Evolutionary conservation across 53 echinoderm and acorn worm species (phyloP).

Genomic region (Glandiceps talaboti): DNA sequence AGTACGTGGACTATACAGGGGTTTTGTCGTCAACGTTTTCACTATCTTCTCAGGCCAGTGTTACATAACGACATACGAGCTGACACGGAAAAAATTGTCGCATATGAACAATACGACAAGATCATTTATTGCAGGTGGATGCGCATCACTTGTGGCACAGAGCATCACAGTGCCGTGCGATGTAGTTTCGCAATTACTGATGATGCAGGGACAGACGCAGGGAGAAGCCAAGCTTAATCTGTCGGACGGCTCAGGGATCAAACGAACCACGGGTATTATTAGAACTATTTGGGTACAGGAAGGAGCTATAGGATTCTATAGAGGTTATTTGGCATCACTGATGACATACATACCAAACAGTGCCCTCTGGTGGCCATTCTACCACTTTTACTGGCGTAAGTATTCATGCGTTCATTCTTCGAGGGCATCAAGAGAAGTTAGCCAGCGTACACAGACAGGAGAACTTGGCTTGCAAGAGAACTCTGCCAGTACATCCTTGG

Average conservation of each 20-base stretch:
- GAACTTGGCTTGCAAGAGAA: too few relatives aligned
- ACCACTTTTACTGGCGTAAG: conserved; percentile 94
- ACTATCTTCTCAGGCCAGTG: conserved; percentile 74
- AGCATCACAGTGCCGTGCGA: conserved; percentile 88
- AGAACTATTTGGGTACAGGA: conserved; percentile 35
- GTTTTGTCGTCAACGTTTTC: conserved; percentile 63
- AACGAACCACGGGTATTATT: conserved; percentile 41
- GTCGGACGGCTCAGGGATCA: conserved; percentile 30
- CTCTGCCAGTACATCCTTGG: too few relatives aligned
- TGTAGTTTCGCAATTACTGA: conserved; percentile 69
- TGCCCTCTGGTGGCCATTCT: conserved; percentile 98
- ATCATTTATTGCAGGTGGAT: conserved; percentile 79
- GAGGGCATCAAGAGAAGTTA: too few relatives aligned
- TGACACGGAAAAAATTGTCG: conserved; percentile 42
- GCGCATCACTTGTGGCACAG: conserved; percentile 82
- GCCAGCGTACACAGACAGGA: too few relatives aligned
- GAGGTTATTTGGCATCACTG: conserved; percentile 75
- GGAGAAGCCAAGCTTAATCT: background rate
- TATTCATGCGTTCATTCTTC: too few relatives aligned
- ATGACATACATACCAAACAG: conserved; percentile 95
- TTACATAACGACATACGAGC: conserved; percentile 84
- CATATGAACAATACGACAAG: conserved; percentile 49
- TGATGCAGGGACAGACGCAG: conserved; percentile 66
- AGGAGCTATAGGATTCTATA: conserved; percentile 78
- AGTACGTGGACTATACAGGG: conserved; percentile 79